Base-by-base conservation (phyloP, 2,113 vertebrate genomes). In the Mohoua ochrocephala region DNA sequence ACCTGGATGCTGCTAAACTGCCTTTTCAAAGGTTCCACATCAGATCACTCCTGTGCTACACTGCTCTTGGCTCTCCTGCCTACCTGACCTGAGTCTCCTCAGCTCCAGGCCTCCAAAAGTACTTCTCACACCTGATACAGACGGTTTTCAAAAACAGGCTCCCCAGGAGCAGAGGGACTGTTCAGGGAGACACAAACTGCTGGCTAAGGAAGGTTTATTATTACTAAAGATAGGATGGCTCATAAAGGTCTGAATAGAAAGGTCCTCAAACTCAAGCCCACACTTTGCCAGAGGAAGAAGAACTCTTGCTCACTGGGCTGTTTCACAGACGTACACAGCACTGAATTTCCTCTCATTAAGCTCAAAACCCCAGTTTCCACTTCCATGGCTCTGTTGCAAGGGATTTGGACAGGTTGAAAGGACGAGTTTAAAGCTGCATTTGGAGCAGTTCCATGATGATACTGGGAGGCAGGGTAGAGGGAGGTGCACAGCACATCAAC, bases 401-500 rank as follows among this genome's bases (percentile, higher is more conserved):
- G 50, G 70, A 88, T 89, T 35, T 96, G 81, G 70, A 82, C 41
- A 71, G 74, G 57, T 67, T 67, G 9, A 96, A 94, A 80, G 59
- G 42, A 87, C 4, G n/a, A 93, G 87, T 77, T 87, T 80, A 57
- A 80, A 90, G 63, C 76, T 71, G 90, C 44, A 54, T 77, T 54
- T 93, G 82, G 93, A 91, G 49, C 47, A 77, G 71, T 70, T 97
- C 87, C 93, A 84, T 1, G 20, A 75, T 71, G 71, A 86, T 83
- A 59, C 14, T 33, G 20, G 35, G 68, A 95, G 92, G 87, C 64
- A 49, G 49, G 12, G 17, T 23, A 95, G 61, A 95, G 77, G 86
- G 95, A 93, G 95, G 86, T 70, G 33, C 86, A 77, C 28, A 85
- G 41, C 75, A 73, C 56, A 95, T 92, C 89, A 95, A 91, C 92